Conservation (phyloP, 2,113 vertebrate species). For the Halcyon senegalensis region DNA sequence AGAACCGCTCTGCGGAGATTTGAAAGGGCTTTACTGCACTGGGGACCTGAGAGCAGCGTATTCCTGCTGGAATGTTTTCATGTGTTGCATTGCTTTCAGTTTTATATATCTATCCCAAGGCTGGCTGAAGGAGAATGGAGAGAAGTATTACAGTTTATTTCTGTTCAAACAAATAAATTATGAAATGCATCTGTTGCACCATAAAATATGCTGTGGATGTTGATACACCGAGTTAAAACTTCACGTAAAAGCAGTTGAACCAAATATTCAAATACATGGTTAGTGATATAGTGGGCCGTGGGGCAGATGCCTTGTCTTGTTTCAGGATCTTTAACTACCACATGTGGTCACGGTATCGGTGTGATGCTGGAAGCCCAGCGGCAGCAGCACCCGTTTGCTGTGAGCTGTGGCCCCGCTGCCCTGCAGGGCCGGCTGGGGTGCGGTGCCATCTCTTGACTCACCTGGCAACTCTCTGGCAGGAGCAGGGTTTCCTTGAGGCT, state of each 20-base stretch:
- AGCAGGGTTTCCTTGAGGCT: conserved; percentile 44
- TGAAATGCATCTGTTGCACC: background rate
- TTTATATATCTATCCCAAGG: background rate
- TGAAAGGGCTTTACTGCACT: fast-evolving
- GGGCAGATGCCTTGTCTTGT: conserved; percentile 23
- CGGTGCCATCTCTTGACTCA: conserved; percentile 72
- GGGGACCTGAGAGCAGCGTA: fast-evolving
- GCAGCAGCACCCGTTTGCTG: background rate
- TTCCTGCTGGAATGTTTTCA: background rate
- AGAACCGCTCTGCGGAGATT: background rate
- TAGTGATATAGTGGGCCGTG: background rate
- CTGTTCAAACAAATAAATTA: background rate
- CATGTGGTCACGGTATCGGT: conserved; percentile 34
- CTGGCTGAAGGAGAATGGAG: background rate
- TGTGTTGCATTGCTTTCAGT: background rate
- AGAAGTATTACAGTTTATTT: background rate
- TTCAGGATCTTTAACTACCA: conserved; percentile 54
- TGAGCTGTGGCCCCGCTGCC: background rate
- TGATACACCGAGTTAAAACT: background rate
- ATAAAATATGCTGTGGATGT: background rate
- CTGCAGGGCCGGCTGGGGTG: background rate
- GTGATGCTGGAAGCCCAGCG: background rate
- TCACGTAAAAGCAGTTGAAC: background rate
- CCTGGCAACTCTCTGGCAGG: conserved; percentile 47
- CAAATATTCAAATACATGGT: background rate